These are phyloP conservation scores for Aviceda subcristata DNA, from an alignment of 2,113 vertebrate species.

Conservation along the genomic window DNA sequence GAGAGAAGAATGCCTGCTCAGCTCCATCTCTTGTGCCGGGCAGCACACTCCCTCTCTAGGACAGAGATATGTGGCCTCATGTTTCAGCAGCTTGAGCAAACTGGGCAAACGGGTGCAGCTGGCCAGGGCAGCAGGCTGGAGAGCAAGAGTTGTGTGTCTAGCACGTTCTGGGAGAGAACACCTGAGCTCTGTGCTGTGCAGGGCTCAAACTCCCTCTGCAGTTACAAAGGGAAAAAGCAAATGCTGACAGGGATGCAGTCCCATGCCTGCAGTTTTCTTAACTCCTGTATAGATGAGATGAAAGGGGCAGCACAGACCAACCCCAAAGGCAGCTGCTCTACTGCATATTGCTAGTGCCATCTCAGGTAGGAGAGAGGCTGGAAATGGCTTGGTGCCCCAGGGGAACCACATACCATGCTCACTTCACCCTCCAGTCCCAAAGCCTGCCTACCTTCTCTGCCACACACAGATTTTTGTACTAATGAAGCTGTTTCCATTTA, in stretches of 20 bases:
- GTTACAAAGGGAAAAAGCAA: neutral
- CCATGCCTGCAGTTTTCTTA: neutral
- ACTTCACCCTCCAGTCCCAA: neutral
- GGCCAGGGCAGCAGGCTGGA: neutral
- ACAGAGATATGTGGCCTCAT: neutral
- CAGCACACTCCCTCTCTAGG: neutral
- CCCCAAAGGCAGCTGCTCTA: neutral
- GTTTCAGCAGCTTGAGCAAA: neutral
- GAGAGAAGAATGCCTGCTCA: neutral
- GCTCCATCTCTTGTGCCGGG: neutral
- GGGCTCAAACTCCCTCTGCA: neutral
- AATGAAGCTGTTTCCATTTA: neutral
- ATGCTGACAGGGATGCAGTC: neutral
- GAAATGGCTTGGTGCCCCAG: neutral
- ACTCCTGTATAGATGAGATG: neutral
- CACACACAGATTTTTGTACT: neutral
- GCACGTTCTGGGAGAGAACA: neutral
- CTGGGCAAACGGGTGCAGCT: neutral
- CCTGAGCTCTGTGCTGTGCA: neutral
- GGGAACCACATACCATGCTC: neutral
- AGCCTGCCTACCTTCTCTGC: neutral
- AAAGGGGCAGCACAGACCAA: neutral
- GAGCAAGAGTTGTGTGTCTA: neutral
- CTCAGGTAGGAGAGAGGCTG: neutral
- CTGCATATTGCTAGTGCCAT: fast-evolving